A percentile compares a stretch with the other conserved stretches of the same genome.
These are phyloP conservation scores for Cephonodes hylas DNA, from an alignment of 2,888 invertebrate genomes.

Conservation along the genomic window DNA sequence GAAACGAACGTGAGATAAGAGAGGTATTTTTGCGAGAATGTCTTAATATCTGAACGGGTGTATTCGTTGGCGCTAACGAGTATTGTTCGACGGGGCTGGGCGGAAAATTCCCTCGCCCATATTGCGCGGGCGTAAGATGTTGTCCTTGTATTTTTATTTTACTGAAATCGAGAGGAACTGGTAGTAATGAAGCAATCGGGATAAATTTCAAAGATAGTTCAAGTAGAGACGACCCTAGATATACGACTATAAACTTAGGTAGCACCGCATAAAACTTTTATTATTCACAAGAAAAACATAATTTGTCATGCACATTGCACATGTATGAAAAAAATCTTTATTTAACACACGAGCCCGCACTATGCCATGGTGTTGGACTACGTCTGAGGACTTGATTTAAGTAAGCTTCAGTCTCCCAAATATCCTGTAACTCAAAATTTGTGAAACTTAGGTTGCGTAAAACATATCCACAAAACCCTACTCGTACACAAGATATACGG, in stretches of 20 bases:
- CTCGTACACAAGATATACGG: too few species aligned
- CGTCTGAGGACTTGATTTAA: too few species aligned
- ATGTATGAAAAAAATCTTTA: neutral
- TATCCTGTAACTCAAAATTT: too few species aligned
- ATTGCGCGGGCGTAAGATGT: constrained; percentile 21
- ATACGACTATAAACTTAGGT: too few species aligned
- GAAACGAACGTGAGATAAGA: constrained; percentile 19
- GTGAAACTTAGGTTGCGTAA: too few species aligned
- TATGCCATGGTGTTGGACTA: too few species aligned
- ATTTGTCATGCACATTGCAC: neutral
- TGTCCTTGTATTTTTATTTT: constrained; percentile 29
- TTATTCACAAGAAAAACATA: neutral
- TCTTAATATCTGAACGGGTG: constrained; percentile 27
- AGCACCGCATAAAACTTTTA: too few species aligned
- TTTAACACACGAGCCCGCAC: too few species aligned
- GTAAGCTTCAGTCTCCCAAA: too few species aligned
- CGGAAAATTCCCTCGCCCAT: constrained; percentile 17
- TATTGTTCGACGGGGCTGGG: neutral
- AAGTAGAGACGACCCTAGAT: too few species aligned
- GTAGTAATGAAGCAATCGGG: neutral
- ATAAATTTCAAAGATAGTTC: too few species aligned
- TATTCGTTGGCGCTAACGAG: constrained; percentile 7
- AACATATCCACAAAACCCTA: too few species aligned
- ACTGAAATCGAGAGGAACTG: constrained; percentile 11
- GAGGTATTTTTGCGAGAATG: constrained; percentile 33